Conservation (phyloP, 1,140 invertebrate genomes). For the Hylyphantes graminicola region DNA sequence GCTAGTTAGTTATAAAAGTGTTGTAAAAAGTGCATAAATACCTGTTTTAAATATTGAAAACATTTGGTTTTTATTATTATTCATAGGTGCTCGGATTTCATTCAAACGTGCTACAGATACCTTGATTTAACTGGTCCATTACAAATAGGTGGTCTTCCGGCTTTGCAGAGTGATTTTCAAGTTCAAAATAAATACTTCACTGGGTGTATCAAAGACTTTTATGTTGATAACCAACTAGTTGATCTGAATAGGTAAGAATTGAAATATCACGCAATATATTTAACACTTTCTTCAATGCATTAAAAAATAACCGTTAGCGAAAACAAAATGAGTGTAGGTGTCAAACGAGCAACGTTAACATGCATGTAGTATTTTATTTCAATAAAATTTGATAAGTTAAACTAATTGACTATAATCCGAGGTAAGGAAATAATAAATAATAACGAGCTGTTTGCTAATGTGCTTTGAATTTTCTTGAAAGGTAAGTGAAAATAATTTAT, state of each 20-base stretch:
- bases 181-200: constrained; percentile 85
- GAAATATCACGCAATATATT: neutral
- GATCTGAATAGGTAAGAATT: constrained; percentile 82
- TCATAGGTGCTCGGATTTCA: constrained; percentile 81
- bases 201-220: constrained; percentile 91
- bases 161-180: constrained; percentile 80
- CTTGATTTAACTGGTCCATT: constrained; percentile 95
- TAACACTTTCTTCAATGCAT: neutral
- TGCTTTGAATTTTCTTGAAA: too few relatives aligned
- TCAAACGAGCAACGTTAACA: too few relatives aligned
- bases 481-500: too few relatives aligned
- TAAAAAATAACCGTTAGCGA: neutral
- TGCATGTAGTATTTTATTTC: too few relatives aligned
- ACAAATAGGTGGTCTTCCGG: constrained; percentile 92
- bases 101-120: constrained; percentile 94
- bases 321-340: too few relatives aligned
- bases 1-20: too few relatives aligned
- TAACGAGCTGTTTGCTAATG: too few relatives aligned
- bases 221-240: constrained; percentile 87
- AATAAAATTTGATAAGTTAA: too few relatives aligned
- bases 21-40: too few relatives aligned
- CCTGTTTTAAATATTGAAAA: too few relatives aligned
- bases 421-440: too few relatives aligned
- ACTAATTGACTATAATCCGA: too few relatives aligned
- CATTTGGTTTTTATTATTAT: neutral